Evolutionary conservation across 2,888 invertebrate species (phyloP).

Genomic region (Drosophila rubida): DNA sequence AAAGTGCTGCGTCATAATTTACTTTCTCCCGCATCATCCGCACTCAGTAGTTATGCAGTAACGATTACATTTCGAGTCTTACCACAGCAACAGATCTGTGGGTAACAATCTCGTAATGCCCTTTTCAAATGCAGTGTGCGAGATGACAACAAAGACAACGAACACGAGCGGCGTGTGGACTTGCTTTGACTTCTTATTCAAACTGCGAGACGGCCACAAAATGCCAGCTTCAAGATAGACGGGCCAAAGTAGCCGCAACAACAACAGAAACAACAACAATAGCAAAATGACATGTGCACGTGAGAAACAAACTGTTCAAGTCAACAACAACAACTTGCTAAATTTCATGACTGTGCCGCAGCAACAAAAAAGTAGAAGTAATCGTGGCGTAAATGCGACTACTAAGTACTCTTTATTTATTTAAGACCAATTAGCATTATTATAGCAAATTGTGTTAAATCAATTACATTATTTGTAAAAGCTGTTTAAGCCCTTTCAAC

Average conservation of each 20-base stretch:
- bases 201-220: conserved; percentile 35
- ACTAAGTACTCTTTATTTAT: conserved; percentile 8
- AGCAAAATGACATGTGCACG: conserved; percentile 38
- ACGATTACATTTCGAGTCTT: conserved; percentile 9
- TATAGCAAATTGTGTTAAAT: background rate
- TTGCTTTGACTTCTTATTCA: conserved; percentile 30
- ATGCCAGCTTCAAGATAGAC: conserved; percentile 42
- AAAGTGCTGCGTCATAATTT: conserved; percentile 19
- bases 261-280: conserved; percentile 22
- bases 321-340: conserved; percentile 33
- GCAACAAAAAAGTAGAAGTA: background rate
- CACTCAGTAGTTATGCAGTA: conserved; percentile 19
- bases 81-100: background rate
- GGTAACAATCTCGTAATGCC: conserved; percentile 9
- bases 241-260: conserved; percentile 6
- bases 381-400: conserved; percentile 15
- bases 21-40: conserved; percentile 41
- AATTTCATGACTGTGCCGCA: conserved; percentile 56
- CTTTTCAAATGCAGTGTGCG: conserved; percentile 18
- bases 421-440: background rate
- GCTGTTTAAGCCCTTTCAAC: background rate
- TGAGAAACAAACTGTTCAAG: conserved; percentile 64
- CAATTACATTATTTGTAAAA: background rate
- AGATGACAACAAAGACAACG: conserved; percentile 1
- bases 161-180: background rate